Base-by-base conservation (phyloP, 2,797 vertebrate genomes). In the Micromesistius poutassou region DNA sequence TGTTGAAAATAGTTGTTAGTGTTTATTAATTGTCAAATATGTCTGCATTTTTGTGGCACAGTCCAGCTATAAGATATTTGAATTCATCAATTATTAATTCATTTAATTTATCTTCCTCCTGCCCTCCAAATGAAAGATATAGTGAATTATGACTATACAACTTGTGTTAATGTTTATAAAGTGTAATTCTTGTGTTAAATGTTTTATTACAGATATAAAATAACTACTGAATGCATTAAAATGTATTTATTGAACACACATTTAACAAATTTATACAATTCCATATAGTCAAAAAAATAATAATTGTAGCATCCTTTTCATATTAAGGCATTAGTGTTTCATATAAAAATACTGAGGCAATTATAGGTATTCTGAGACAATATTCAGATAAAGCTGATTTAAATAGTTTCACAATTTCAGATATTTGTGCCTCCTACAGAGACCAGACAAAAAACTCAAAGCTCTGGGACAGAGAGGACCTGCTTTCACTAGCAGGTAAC, bases 361-460 rank as follows among this genome's bases (percentile, higher is more conserved):
- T 75, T 73, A 80, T 75, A 74, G 33, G 55, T 68, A 22, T 79
- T 83, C 16, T 25, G 80, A 84, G 80, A 81, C 31, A 85, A 76
- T 40, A 82, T 79, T 40, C 28, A 42, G 82, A 76, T 76, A 76
- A 74, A 77, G 31, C 19, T 82, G 36, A 79, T 86, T 91, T 92
- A 93, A 93, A 93, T 93, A 91, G 86, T 78, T 85, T 28, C 13
- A 91, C 74, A 85, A 68, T 76, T 73, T 81, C 5, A 1, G 55
- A 62, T 62, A 1, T 68, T 68, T 28, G 28, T 28, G 28, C 62
- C 62, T 68, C 62, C 62, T 68, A 3, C 28, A 62, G 55, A 6
- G 62, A 68, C 25, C 25, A 68, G 62, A 68, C 3, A 68, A 25
- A 68, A 68, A 68, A 9, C 7, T 68, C 9, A 9, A 25, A 68